These are phyloP conservation scores for Entosphenus tridentatus DNA, from an alignment of 2,113 vertebrate genomes.

Conservation along the genomic window DNA sequence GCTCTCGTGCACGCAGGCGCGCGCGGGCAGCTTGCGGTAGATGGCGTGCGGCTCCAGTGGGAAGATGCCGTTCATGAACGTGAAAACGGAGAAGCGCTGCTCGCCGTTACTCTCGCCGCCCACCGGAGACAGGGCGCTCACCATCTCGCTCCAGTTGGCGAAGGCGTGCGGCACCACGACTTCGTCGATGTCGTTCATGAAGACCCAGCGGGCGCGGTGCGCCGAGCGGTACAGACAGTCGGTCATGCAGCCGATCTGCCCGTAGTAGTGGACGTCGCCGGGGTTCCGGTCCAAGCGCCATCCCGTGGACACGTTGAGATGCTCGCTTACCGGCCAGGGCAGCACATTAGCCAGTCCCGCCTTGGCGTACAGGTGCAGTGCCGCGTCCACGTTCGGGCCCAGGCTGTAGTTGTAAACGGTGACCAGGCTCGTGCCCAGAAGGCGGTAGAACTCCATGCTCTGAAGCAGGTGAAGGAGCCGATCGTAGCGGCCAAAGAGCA, in stretches of 20 bases:
- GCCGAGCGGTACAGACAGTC: constrained; percentile 14
- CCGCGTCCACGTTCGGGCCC: constrained; percentile 14
- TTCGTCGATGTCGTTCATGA: constrained; percentile 11
- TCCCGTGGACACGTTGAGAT: not conserved
- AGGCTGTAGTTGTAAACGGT: constrained; percentile 41
- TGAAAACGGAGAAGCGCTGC: too few relatives aligned
- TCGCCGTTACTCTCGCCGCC: too few relatives aligned
- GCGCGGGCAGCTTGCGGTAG: too few relatives aligned
- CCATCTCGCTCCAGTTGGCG: constrained; percentile 8
- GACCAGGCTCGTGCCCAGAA: constrained; percentile 28
- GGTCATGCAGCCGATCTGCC: constrained; percentile 12
- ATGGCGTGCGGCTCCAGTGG: too few relatives aligned
- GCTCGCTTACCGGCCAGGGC: constrained; percentile 8
- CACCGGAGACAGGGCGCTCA: not conserved
- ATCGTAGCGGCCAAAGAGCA: constrained; percentile 29
- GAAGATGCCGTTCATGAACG: too few relatives aligned
- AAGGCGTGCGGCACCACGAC: constrained; percentile 10
- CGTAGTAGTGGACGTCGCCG: constrained; percentile 14
- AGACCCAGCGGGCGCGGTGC: constrained; percentile 10
- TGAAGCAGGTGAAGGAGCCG: constrained; percentile 37
- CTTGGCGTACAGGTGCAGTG: constrained; percentile 8
- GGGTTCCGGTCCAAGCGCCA: constrained; percentile 1
- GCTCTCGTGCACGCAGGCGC: too few relatives aligned
- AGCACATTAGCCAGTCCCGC: constrained; percentile 9
- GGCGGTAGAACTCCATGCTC: constrained; percentile 36